Percentiles rank a stretch among this genome's conserved stretches.
These are phyloP conservation scores for Drosophila borborema DNA, from an alignment of 2,888 invertebrate genomes.

Conservation along the genomic window DNA sequence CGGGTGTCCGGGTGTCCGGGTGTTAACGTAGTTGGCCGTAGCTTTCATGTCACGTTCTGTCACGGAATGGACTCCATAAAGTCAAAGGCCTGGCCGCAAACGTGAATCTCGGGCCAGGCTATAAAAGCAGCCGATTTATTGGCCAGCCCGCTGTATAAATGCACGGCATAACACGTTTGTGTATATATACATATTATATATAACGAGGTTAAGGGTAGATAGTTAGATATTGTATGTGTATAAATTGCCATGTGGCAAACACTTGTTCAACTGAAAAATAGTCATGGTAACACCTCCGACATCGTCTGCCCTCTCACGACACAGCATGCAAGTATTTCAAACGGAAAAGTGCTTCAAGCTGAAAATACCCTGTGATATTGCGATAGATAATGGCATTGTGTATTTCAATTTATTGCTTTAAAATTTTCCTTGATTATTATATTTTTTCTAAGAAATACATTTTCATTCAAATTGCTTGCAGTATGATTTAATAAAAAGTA, in stretches of 20 bases:
- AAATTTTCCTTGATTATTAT: no score
- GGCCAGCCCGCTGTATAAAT: constrained; percentile 24
- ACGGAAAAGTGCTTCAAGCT: no score
- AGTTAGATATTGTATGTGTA: constrained; percentile 28
- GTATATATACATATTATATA: constrained; percentile 7
- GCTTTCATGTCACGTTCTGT: constrained; percentile 71
- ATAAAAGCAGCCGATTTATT: constrained; percentile 60
- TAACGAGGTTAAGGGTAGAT: constrained; percentile 12
- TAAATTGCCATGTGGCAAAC: constrained; percentile 39
- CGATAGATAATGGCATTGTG: not conserved
- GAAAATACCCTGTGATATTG: not conserved
- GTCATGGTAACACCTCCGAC: constrained; percentile 12
- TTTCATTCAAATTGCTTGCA: no score
- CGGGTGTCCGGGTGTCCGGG: constrained; percentile 4
- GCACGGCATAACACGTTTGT: constrained; percentile 27
- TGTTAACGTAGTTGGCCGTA: constrained; percentile 27
- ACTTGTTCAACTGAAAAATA: constrained; percentile 46
- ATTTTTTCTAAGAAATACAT: no score
- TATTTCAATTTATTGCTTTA: no score
- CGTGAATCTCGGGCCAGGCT: constrained; percentile 74
- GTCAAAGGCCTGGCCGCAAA: constrained; percentile 67
- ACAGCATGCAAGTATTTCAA: no score
- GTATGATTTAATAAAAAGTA: no score
- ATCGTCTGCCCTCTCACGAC: not conserved
- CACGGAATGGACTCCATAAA: constrained; percentile 72